phyloP scores from a whole-genome alignment of 2,113 vertebrate genomes.

The Pygoscelis adeliae region DNA sequence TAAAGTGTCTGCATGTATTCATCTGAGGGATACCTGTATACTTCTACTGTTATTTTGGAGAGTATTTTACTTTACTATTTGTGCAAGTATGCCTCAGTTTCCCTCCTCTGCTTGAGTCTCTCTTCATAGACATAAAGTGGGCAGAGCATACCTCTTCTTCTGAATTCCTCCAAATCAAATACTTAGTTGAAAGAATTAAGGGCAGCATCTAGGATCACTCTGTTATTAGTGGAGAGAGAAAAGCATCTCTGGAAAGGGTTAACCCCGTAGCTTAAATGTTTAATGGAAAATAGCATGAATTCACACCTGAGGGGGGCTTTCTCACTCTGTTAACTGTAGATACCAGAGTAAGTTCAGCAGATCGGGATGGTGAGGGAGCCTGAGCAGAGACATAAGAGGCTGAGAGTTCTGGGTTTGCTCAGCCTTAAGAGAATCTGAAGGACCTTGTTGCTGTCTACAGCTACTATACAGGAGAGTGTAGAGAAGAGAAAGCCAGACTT shows the following conservation, averaged over 20 bases:
- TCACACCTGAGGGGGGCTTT: neutral
- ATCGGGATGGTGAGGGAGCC: neutral
- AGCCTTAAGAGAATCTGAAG: neutral
- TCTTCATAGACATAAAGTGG: neutral
- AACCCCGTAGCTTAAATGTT: neutral
- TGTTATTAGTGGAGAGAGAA: neutral
- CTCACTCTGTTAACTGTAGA: neutral
- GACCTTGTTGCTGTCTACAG: neutral
- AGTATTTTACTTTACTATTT: neutral
- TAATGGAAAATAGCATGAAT: neutral
- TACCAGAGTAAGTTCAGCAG: neutral
- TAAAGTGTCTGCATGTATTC: neutral
- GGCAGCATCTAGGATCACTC: neutral
- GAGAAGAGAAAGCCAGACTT: neutral
- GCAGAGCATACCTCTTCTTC: neutral
- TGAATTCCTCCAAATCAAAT: neutral
- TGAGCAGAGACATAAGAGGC: neutral
- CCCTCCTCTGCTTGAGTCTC: neutral
- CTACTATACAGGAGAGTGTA: neutral
- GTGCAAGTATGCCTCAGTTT: neutral
- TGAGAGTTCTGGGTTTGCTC: neutral
- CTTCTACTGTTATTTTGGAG: neutral
- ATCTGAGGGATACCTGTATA: neutral
- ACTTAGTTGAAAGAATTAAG: neutral
- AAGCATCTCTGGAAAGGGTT: neutral